Evolutionary conservation across 2,113 vertebrate species (phyloP).

Genomic region (Corythoichthys haematopterus): DNA sequence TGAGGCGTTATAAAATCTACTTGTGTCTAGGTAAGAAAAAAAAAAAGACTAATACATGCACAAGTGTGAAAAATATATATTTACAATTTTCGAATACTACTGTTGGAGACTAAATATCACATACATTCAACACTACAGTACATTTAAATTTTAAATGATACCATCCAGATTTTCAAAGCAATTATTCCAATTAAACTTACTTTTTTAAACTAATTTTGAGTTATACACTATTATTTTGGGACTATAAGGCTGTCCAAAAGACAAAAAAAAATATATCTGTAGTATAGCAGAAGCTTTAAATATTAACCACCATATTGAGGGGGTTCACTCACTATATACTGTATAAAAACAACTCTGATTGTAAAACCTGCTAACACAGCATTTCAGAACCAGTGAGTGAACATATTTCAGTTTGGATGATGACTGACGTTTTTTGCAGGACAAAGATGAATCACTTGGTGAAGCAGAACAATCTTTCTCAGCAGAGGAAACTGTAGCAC

Average conservation of each 20-base stretch:
- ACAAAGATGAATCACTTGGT: slow-evolving; percentile 52
- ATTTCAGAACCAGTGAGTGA: slow-evolving; percentile 36
- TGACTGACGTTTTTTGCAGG: slow-evolving; percentile 48
- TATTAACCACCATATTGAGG: not conserved
- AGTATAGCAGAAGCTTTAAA: not conserved
- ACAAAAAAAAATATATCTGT: not conserved
- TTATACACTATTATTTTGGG: too few species aligned
- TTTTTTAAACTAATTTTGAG: too few species aligned
- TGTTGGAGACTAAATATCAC: too few species aligned
- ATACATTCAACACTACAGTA: too few species aligned
- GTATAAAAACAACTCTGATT: not conserved
- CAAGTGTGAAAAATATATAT: too few species aligned
- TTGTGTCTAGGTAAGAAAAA: too few species aligned
- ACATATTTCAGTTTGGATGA: slow-evolving; percentile 37
- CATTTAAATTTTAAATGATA: too few species aligned
- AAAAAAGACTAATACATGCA: too few species aligned
- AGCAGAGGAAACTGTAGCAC: slow-evolving; percentile 40
- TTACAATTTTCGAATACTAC: too few species aligned
- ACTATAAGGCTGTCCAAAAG: not conserved
- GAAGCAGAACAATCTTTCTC: slow-evolving; percentile 37
- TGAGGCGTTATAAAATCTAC: too few species aligned
- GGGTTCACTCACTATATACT: not conserved
- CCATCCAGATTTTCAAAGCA: too few species aligned
- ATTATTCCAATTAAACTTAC: too few species aligned
- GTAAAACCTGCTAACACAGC: slow-evolving; percentile 44